A percentile compares a stretch with the other conserved stretches of the same genome.
phyloP scores from a whole-genome alignment of 2,888 invertebrate genomes.

The Stictocephala bisonia region DNA sequence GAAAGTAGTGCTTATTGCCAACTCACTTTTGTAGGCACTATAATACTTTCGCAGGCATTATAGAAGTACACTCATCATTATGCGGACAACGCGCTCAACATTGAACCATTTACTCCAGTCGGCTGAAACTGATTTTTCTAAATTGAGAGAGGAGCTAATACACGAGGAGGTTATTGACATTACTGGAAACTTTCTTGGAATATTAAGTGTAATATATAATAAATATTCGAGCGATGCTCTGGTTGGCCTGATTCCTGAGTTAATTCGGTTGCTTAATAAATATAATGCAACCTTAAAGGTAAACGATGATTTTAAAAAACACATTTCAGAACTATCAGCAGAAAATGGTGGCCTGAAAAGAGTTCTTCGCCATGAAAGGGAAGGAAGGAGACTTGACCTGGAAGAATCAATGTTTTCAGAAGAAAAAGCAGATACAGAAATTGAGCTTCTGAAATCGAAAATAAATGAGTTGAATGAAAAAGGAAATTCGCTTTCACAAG shows the following conservation, averaged over 20 bases:
- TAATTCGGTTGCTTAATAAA: background rate
- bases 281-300: background rate
- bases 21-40: too few species aligned
- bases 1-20: too few species aligned
- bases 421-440: background rate
- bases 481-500: background rate
- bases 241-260: background rate
- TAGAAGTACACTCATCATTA: too few species aligned
- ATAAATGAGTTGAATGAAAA: background rate
- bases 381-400: background rate
- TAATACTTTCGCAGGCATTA: too few species aligned
- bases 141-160: background rate
- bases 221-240: background rate
- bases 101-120: too few species aligned
- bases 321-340: background rate
- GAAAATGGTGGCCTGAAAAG: background rate
- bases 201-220: background rate
- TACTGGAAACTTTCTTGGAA: background rate
- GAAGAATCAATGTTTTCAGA: background rate
- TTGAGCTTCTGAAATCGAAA: background rate
- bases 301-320: background rate
- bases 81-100: too few species aligned
- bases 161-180: background rate
- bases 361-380: background rate
- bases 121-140: slow-evolving; percentile 19